Evolutionary conservation across 2,888 invertebrate genomes (phyloP), one percentile per base, ranked within the genome.

Genomic region (Pelosia muscerda): DNA sequence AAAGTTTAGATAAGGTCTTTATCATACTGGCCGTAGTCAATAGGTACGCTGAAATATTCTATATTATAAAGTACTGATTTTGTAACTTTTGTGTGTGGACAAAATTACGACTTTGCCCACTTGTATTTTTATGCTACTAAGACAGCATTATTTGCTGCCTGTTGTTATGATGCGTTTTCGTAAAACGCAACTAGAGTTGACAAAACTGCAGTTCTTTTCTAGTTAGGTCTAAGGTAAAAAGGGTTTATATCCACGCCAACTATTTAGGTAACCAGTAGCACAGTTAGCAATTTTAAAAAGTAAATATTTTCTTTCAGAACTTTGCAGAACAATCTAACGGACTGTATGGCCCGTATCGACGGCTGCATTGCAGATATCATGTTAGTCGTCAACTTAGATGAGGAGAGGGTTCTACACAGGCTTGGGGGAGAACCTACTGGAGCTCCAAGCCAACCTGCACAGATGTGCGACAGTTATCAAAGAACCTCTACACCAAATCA

Each of bases 331-430:
- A 81, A 83, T 34, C 68, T 94, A 13, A 79, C 77, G 2, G 80
- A 85, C 11, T 86, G 88, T 6, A 81, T 93, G 68, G 49, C 80
- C 0, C 81, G 84, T 2, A 88, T 92, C 22, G 90, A 92, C 65
- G 88, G 89, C 66, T 86, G 79, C 42, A 84, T 85, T 0, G 87
- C 87, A 49, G 94, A 94, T 56, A 71, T 94, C 5, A 71, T 82
- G 0, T 83, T 85, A 59, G 85, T 93, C 1, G 76, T 92, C 42
- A 69, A 73, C n/a, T 72, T 93, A 26, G 94, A 94, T 65, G 85
- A 90, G 71, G 84, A 86, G 5, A 84, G 94, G 58, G 86, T 91
- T 15, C 72, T 67, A 1, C 75, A 77, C 15, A 84, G 94, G 69
- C 78, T 84, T 9, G 88, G 86, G 2, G 87, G 87, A 9, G 75